Conservation (phyloP, 1,140 invertebrate genomes). For the Dendroctonus ponderosae region DNA sequence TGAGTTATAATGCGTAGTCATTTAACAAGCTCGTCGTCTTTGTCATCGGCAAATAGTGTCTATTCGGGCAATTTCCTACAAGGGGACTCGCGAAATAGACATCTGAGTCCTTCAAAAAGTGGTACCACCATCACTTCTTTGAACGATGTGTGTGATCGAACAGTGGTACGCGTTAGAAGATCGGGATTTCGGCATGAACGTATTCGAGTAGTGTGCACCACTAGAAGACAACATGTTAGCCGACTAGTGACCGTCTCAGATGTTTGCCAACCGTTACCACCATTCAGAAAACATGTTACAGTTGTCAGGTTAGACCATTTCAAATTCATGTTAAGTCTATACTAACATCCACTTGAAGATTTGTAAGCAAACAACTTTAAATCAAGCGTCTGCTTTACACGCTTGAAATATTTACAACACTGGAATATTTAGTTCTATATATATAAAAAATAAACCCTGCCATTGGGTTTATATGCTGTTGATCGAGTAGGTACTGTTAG, state of each 20-base stretch:
- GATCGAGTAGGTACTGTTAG: too few species aligned
- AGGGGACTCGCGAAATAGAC: constrained; percentile 16
- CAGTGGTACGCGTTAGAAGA: constrained; percentile 46
- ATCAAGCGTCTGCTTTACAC: too few species aligned
- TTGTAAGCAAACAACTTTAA: too few species aligned
- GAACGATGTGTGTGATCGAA: constrained; percentile 42
- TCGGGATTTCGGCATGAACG: constrained; percentile 46
- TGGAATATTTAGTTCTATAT: too few species aligned
- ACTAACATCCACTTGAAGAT: too few species aligned
- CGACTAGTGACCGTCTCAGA: constrained; percentile 49
- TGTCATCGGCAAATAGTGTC: constrained; percentile 3
- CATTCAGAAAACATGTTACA: constrained; percentile 49
- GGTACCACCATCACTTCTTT: constrained; percentile 30
- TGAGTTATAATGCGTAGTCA: constrained; percentile 17
- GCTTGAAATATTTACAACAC: too few species aligned
- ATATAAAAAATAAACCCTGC: too few species aligned
- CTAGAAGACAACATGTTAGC: constrained; percentile 48
- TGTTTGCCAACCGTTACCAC: constrained; percentile 42
- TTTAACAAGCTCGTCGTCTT: constrained; percentile 18
- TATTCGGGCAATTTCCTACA: constrained; percentile 27
- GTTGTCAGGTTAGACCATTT: constrained; percentile 45
- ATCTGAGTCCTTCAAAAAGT: constrained; percentile 29
- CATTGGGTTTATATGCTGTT: too few species aligned
- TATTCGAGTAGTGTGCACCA: constrained; percentile 49
- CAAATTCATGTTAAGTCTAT: too few species aligned